Conservation (phyloP, 2,113 vertebrate genomes). For the Melozone crissalis region DNA sequence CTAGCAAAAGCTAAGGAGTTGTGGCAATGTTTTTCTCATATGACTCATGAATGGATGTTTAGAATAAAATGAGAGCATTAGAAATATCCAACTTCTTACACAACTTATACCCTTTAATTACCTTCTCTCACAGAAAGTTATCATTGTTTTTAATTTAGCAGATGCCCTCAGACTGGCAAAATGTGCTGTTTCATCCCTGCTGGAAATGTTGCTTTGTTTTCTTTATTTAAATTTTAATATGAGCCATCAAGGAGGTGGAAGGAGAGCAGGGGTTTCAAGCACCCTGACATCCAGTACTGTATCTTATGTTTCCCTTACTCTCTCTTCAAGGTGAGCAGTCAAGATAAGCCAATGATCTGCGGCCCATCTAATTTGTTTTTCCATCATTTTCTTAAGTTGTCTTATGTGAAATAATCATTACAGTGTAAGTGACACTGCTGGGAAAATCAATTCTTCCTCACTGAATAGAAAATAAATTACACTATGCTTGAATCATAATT, state of each 20-base stretch:
- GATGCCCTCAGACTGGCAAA: neutral
- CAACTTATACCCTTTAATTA: neutral
- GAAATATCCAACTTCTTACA: neutral
- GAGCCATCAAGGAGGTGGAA: neutral
- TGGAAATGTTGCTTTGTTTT: neutral
- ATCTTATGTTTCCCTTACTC: constrained; percentile 12
- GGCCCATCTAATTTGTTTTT: constrained; percentile 47
- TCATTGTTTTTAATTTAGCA: constrained; percentile 29
- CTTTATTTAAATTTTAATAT: neutral
- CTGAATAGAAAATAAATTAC: constrained; percentile 55
- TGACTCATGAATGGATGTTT: neutral
- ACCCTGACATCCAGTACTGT: neutral
- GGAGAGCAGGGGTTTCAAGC: neutral
- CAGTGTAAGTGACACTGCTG: constrained; percentile 55
- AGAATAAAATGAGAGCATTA: neutral
- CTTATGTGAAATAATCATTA: constrained; percentile 59
- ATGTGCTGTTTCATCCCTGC: neutral
- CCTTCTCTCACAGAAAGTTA: constrained; percentile 3
- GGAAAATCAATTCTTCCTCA: constrained; percentile 65
- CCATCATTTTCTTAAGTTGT: constrained; percentile 59
- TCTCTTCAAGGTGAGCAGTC: constrained; percentile 40
- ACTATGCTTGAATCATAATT: constrained; percentile 45
- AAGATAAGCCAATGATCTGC: constrained; percentile 47
- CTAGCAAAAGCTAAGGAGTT: neutral
- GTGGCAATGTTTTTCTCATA: neutral